A percentile compares a stretch with the other conserved stretches of the same genome.
Evolutionary conservation across 2,113 vertebrate genomes (phyloP).

Genomic region (Caranx melampygus): DNA sequence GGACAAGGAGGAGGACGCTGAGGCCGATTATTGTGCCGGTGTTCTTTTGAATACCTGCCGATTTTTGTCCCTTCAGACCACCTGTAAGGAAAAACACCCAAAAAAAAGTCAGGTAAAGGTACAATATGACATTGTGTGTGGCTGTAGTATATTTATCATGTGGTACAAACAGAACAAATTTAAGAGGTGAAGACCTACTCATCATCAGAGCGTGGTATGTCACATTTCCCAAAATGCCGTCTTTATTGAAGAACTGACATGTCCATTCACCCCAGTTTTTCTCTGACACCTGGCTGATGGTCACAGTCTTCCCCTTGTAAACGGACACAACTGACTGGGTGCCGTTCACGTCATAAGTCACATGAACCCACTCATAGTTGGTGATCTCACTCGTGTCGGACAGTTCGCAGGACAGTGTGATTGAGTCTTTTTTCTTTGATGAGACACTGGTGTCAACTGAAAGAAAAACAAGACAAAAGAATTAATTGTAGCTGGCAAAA

Average conservation of each 20-base stretch:
- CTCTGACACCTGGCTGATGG: slow-evolving; percentile 21
- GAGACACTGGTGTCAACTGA: slow-evolving; percentile 66
- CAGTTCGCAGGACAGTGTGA: slow-evolving; percentile 77
- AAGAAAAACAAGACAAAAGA: slow-evolving; percentile 8
- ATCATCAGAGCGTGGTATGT: slow-evolving; percentile 61
- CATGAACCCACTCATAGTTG: slow-evolving; percentile 76
- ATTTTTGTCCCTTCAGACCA: slow-evolving; percentile 39
- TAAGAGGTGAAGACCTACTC: slow-evolving; percentile 62
- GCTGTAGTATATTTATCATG: neutral
- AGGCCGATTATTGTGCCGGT: slow-evolving; percentile 50
- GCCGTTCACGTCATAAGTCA: slow-evolving; percentile 59
- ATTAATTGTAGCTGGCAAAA: neutral
- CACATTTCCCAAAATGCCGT: slow-evolving; percentile 76
- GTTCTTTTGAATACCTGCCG: slow-evolving; percentile 25
- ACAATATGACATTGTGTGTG: neutral
- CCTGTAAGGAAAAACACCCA: slow-evolving; percentile 53
- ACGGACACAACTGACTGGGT: slow-evolving; percentile 36
- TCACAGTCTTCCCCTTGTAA: slow-evolving; percentile 58
- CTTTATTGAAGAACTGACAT: slow-evolving; percentile 73
- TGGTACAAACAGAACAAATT: neutral
- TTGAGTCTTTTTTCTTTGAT: slow-evolving; percentile 10
- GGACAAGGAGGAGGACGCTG: slow-evolving; percentile 69
- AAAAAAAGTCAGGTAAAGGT: neutral
- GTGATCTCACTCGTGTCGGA: slow-evolving; percentile 66
- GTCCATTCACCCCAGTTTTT: slow-evolving; percentile 63